These are phyloP conservation scores for Delphinus delphis DNA, from an alignment of 2,113 vertebrate genomes.

Conservation along the genomic window DNA sequence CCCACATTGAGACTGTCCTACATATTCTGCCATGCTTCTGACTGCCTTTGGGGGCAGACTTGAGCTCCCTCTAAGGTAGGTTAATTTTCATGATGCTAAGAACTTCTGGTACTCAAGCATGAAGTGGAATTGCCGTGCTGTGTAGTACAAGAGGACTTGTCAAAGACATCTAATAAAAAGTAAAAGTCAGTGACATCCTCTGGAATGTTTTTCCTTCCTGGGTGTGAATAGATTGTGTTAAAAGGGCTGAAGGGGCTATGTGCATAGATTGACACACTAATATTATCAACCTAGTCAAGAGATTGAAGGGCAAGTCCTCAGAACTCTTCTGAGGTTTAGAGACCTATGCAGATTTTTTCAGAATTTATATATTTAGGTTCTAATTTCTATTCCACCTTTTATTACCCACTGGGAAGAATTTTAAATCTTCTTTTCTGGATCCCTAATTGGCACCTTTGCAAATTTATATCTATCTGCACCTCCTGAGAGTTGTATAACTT, in stretches of 20 bases:
- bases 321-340: constrained; percentile 15
- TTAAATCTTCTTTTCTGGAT: constrained; percentile 31
- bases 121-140: not conserved
- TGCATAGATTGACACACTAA: not conserved
- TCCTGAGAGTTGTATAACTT: constrained; percentile 23
- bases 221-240: not conserved
- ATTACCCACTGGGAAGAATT: not conserved
- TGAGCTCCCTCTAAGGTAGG: not conserved
- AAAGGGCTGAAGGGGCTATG: not conserved
- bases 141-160: not conserved
- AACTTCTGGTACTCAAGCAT: not conserved
- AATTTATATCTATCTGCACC: constrained; percentile 19
- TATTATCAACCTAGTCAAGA: not conserved
- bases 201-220: not conserved
- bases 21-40: not conserved
- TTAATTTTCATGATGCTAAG: not conserved
- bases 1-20: not conserved
- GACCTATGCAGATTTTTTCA: not conserved
- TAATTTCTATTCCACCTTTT: constrained; percentile 43
- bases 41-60: not conserved
- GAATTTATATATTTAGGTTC: constrained; percentile 47
- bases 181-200: not conserved
- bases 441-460: constrained; percentile 35
- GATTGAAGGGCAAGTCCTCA: not conserved
- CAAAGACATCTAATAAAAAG: not conserved